Percentiles rank a stretch among this genome's conserved stretches.
These are phyloP conservation scores for Seriola rivoliana DNA, from an alignment of 2,113 vertebrate species.

Conservation along the genomic window DNA sequence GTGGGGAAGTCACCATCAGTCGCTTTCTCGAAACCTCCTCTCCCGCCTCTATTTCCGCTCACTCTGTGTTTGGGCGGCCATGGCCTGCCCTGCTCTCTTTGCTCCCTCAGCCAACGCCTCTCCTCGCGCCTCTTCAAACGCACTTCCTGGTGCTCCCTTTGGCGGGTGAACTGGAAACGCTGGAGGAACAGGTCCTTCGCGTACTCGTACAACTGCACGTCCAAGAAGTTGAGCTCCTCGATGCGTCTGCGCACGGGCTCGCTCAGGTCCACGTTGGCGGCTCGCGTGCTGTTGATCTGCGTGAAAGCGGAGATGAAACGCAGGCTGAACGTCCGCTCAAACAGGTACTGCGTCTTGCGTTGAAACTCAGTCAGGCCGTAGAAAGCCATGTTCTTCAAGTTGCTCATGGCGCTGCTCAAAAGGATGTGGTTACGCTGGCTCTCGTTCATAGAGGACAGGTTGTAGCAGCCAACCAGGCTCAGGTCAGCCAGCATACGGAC, in stretches of 20 bases:
- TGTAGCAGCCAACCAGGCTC: conserved; percentile 98
- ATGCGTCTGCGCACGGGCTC: conserved; percentile 89
- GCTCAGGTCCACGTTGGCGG: conserved; percentile 94
- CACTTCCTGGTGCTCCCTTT: conserved; percentile 91
- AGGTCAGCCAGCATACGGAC: conserved; percentile 98
- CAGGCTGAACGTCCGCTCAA: conserved; percentile 98
- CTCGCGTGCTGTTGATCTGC: conserved; percentile 95
- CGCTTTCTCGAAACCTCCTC: conserved; percentile 61
- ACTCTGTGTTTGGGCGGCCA: conserved; percentile 80
- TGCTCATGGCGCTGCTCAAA: conserved; percentile 94
- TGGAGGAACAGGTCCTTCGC: conserved; percentile 97
- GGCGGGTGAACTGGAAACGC: conserved; percentile 94
- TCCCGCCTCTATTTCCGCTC: conserved; percentile 63
- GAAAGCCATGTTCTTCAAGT: conserved; percentile 99
- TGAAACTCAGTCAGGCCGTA: conserved; percentile 97
- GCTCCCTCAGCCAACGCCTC: conserved; percentile 88
- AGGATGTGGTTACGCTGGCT: conserved; percentile 92
- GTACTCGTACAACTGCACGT: conserved; percentile 94
- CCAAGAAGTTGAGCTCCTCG: conserved; percentile 94
- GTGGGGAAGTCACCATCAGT: conserved; percentile 66
- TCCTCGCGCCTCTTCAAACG: conserved; percentile 90
- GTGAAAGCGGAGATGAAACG: conserved; percentile 97
- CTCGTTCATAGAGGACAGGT: conserved; percentile 97
- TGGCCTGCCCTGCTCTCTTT: conserved; percentile 79
- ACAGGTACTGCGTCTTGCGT: conserved; percentile 98